Evolutionary conservation across 2,888 invertebrate genomes (phyloP).

Genomic region (Mechanitis mazaeus): DNA sequence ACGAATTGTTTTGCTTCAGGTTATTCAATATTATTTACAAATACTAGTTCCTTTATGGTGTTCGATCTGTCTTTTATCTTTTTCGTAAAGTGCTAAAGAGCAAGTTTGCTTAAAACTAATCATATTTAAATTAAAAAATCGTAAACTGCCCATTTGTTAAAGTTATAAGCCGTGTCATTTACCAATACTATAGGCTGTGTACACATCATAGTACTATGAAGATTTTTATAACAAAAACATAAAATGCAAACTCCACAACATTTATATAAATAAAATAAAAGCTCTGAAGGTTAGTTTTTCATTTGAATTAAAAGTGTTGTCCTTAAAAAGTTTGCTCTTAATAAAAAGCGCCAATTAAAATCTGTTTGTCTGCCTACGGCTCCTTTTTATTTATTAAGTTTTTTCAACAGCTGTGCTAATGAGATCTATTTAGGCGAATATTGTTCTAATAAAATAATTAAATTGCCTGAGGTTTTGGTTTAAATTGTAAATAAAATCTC

Average conservation of each 20-base stretch:
- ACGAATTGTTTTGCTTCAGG: background rate
- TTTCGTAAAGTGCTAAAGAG: too few species aligned
- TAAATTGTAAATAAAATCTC: too few species aligned
- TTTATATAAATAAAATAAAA: background rate
- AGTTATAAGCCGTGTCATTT: too few species aligned
- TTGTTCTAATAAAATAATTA: conserved; percentile 2
- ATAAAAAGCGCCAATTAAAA: conserved; percentile 1
- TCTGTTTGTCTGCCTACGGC: background rate
- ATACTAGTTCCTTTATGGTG: background rate
- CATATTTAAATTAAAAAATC: too few species aligned
- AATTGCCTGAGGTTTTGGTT: background rate
- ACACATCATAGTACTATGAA: too few species aligned
- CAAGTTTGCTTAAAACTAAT: too few species aligned
- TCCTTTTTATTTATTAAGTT: conserved; percentile 1
- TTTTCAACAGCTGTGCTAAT: conserved; percentile 6
- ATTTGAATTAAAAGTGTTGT: background rate
- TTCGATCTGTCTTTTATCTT: too few species aligned
- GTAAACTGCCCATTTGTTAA: too few species aligned
- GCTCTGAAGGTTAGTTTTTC: background rate
- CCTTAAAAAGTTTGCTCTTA: background rate
- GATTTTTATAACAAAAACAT: too few species aligned
- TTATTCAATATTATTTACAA: background rate
- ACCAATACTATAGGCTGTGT: too few species aligned
- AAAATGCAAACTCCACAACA: too few species aligned
- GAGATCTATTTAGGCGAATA: conserved; percentile 4